Percentiles rank a stretch among this genome's conserved stretches.
These are phyloP conservation scores for Anthoscopus minutus DNA, from an alignment of 2,113 vertebrate species.

Conservation along the genomic window DNA sequence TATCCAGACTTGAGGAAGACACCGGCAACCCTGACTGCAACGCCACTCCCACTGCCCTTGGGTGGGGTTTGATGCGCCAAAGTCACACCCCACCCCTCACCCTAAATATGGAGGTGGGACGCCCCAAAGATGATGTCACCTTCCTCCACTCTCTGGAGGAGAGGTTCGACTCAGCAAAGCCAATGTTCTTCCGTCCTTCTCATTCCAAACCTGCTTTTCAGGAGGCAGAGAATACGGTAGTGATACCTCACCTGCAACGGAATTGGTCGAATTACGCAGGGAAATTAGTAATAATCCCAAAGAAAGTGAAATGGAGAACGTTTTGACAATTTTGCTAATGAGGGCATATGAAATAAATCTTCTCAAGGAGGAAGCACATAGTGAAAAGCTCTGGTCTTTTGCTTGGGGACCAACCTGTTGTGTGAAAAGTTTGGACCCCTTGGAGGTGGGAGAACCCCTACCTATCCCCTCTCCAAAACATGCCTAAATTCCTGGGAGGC, in stretches of 20 bases:
- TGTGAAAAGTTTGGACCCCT: neutral
- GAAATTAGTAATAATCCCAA: neutral
- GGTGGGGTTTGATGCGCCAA: neutral
- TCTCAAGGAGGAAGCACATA: neutral
- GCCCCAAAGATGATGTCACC: neutral
- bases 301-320: neutral
- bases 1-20: rapidly evolving
- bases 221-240: rapidly evolving
- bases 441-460: neutral
- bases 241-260: neutral
- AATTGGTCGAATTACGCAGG: neutral
- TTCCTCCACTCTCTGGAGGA: neutral
- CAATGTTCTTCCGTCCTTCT: neutral
- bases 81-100: too few relatives aligned
- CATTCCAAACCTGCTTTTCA: neutral
- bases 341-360: neutral
- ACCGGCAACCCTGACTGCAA: rapidly evolving
- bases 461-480: neutral
- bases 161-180: neutral
- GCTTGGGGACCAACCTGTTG: neutral
- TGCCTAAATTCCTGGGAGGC: neutral
- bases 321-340: neutral
- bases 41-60: neutral
- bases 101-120: neutral
- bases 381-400: neutral